These are phyloP conservation scores for Drepanosiphum platanoidis DNA, from an alignment of 2,888 invertebrate genomes.

Conservation along the genomic window DNA sequence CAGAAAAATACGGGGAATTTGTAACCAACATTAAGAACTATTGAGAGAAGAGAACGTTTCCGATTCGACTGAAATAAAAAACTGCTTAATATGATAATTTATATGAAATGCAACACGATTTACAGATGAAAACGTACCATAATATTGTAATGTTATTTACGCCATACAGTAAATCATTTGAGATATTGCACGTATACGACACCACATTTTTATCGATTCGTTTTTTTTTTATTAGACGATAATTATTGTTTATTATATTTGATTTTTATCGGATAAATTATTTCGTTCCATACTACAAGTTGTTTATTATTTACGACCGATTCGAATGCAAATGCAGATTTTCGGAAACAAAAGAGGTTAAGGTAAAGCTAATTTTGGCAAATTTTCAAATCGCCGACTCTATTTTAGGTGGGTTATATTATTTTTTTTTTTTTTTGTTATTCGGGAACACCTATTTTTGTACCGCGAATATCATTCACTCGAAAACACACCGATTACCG, in stretches of 20 bases:
- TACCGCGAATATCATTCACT: too few species aligned
- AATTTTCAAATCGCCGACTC: neutral
- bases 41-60: too few species aligned
- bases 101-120: neutral
- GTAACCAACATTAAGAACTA: too few species aligned
- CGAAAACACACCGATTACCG: too few species aligned
- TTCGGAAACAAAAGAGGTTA: neutral
- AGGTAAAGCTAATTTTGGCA: neutral
- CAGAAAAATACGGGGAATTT: too few species aligned
- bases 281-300: too few species aligned
- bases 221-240: too few species aligned
- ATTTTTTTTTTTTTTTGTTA: neutral
- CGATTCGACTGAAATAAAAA: too few species aligned
- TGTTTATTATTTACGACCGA: too few species aligned
- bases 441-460: too few species aligned
- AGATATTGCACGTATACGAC: neutral
- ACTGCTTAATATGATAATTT: neutral
- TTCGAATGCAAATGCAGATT: neutral
- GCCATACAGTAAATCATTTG: neutral
- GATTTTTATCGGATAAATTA: too few species aligned
- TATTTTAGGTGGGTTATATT: neutral
- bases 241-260: too few species aligned
- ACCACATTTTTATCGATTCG: neutral
- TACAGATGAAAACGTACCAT: neutral
- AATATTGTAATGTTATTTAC: neutral